phyloP scores from a whole-genome alignment of 2,797 vertebrate species.

The Tenualosa ilisha region DNA sequence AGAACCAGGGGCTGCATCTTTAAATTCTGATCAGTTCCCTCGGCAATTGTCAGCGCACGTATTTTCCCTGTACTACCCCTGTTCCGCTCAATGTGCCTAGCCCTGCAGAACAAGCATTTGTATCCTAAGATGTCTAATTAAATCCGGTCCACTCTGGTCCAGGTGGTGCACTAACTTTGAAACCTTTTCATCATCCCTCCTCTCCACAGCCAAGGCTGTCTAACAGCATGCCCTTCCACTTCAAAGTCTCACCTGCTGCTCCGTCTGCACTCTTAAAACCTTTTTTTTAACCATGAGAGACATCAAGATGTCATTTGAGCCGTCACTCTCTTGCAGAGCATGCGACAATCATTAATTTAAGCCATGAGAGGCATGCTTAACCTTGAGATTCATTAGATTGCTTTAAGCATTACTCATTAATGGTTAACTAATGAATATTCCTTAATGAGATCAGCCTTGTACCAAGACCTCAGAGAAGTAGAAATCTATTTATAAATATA shows the following conservation, averaged over 20 bases:
- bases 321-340: slow-evolving; percentile 40
- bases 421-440: slow-evolving; percentile 57
- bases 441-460: slow-evolving; percentile 48
- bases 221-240: neutral
- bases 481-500: neutral
- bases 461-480: neutral
- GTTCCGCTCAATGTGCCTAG: neutral
- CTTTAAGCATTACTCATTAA: slow-evolving; percentile 64
- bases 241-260: neutral
- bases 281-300: neutral
- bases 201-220: neutral
- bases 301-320: neutral
- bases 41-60: neutral
- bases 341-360: slow-evolving; percentile 54
- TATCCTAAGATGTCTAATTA: neutral
- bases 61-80: neutral
- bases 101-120: neutral
- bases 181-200: slow-evolving; percentile 1
- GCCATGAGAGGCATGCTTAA: slow-evolving; percentile 55
- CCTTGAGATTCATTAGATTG: slow-evolving; percentile 63
- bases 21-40: neutral
- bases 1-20: neutral
- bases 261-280: neutral
- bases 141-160: neutral
- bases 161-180: neutral